These are phyloP conservation scores for Microcebus lehilahytsara DNA, from an alignment of 2,113 vertebrate species.

Conservation along the genomic window DNA sequence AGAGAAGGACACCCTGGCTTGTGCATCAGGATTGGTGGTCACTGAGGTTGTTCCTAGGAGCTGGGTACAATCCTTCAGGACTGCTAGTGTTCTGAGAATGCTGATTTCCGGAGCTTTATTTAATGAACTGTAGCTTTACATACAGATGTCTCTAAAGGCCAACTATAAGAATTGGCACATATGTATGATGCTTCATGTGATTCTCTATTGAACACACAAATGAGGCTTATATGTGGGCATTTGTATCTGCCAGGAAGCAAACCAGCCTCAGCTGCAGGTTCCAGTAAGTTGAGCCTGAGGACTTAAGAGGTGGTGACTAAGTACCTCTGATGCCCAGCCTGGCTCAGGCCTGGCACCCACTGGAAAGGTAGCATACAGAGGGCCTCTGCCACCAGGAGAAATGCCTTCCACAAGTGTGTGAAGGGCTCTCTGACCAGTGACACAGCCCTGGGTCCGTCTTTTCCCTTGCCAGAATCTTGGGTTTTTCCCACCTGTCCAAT, in stretches of 20 bases:
- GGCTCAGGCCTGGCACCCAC: neutral
- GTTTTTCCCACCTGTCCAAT: neutral
- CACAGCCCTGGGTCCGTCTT: neutral
- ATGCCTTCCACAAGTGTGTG: neutral
- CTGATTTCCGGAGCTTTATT: neutral
- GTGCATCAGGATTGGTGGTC: neutral
- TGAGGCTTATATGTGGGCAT: neutral
- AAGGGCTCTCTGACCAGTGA: neutral
- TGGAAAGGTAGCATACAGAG: neutral
- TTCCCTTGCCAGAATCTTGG: neutral
- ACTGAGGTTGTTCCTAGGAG: neutral
- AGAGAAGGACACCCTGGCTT: neutral
- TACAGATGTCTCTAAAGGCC: neutral
- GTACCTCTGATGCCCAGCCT: neutral
- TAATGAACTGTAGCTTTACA: neutral
- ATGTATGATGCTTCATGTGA: neutral
- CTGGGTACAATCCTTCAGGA: neutral
- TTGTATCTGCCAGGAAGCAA: neutral
- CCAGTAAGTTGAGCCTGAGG: neutral
- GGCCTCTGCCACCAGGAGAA: neutral
- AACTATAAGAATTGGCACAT: neutral
- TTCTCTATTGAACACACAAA: constrained; percentile 51
- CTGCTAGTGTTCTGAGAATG: neutral
- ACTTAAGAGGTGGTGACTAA: neutral
- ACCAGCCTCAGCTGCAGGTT: neutral